Evolutionary conservation across 2,113 vertebrate species (phyloP).

Genomic region (Reinhardtius hippoglossoides): DNA sequence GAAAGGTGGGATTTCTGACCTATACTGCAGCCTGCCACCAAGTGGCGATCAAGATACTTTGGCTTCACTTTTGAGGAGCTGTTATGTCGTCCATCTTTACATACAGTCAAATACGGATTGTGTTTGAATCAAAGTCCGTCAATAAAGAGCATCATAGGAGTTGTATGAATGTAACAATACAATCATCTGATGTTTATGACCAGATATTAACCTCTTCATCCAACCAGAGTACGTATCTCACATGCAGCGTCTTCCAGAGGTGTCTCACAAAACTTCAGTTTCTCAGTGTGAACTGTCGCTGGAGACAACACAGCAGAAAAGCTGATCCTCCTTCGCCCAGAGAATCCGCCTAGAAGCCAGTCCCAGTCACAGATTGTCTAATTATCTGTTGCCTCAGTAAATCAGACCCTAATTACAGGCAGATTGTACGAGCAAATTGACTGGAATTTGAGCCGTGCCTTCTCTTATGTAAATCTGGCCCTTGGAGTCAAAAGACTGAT

Average conservation of each 20-base stretch:
- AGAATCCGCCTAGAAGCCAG: slow-evolving; percentile 21
- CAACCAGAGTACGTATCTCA: too few species aligned
- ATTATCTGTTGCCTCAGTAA: slow-evolving; percentile 57
- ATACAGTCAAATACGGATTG: too few species aligned
- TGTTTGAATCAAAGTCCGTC: too few species aligned
- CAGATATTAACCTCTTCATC: not conserved
- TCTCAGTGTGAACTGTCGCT: not conserved
- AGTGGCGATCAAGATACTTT: too few species aligned
- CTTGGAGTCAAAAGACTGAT: slow-evolving; percentile 2
- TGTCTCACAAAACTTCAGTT: not conserved
- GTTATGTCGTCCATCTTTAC: too few species aligned
- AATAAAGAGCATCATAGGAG: not conserved
- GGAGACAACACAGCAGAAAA: slow-evolving; percentile 1
- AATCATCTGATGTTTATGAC: not conserved
- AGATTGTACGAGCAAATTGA: slow-evolving; percentile 38
- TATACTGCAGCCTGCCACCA: too few species aligned
- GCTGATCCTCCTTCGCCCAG: slow-evolving; percentile 12
- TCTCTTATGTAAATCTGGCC: slow-evolving; percentile 21
- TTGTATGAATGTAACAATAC: not conserved
- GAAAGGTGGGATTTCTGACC: too few species aligned
- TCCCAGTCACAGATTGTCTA: slow-evolving; percentile 49
- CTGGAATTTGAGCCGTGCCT: slow-evolving; percentile 44
- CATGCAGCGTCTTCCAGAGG: not conserved
- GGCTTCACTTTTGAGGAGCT: too few species aligned
- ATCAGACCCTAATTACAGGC: slow-evolving; percentile 55